Conservation (phyloP, 2,888 invertebrate species). For the Troides aeacus region DNA sequence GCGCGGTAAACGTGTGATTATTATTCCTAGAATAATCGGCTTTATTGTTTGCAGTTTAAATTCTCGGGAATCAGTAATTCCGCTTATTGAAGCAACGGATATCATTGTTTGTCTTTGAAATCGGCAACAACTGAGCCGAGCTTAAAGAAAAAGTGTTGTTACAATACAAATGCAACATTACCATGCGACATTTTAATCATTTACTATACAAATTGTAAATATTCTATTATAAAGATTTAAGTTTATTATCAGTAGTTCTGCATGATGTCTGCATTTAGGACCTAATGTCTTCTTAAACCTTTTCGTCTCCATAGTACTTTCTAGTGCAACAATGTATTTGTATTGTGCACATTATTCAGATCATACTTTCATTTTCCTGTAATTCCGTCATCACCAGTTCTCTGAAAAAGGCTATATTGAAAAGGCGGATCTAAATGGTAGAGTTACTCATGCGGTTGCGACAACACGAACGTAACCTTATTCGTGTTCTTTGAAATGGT, state of each 20-base stretch:
- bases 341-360: background rate
- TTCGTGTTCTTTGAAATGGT: conserved; percentile 27
- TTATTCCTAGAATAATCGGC: conserved; percentile 7
- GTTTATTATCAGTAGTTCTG: no score
- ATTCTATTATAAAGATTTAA: no score
- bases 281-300: background rate
- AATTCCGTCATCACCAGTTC: conserved; percentile 50
- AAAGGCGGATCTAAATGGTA: conserved; percentile 49
- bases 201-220: no score
- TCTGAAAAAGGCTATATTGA: conserved; percentile 53
- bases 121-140: conserved; percentile 9
- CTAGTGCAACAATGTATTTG: background rate
- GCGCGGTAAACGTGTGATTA: background rate
- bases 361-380: conserved; percentile 3
- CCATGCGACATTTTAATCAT: no score
- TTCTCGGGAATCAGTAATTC: conserved; percentile 47
- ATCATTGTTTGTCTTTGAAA: conserved; percentile 30
- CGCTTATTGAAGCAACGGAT: conserved; percentile 31
- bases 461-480: conserved; percentile 45
- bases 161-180: no score
- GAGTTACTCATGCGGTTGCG: conserved; percentile 50
- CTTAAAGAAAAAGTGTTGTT: no score
- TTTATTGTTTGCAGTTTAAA: conserved; percentile 36
- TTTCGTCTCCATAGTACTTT: background rate
- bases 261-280: background rate